These are phyloP conservation scores for Cynodonichthys magdalenae DNA, from an alignment of 2,797 vertebrate species.

Conservation along the genomic window DNA sequence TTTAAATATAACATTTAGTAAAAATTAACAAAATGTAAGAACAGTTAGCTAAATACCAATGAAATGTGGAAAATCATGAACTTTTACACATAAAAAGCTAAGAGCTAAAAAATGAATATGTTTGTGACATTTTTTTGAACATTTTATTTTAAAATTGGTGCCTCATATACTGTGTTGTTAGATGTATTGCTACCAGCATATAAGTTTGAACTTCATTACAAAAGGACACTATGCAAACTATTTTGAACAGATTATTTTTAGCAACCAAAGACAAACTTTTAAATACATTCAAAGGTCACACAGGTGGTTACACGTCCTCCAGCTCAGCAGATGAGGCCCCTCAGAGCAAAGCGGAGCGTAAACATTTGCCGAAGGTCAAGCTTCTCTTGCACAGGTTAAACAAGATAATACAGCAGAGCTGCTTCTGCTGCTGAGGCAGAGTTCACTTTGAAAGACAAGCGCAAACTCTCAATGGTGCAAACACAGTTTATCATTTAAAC, in stretches of 20 bases:
- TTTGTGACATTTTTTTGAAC: too few relatives aligned
- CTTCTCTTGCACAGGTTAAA: conserved; percentile 1
- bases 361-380: conserved; percentile 10
- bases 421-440: not conserved
- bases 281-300: conserved; percentile 17
- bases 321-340: conserved; percentile 2
- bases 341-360: not conserved
- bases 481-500: not conserved
- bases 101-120: too few relatives aligned
- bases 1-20: too few relatives aligned
- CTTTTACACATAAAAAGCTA: too few relatives aligned
- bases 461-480: not conserved
- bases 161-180: too few relatives aligned
- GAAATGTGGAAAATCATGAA: too few relatives aligned
- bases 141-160: too few relatives aligned
- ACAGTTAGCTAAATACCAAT: too few relatives aligned
- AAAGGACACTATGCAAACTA: not conserved
- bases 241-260: not conserved
- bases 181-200: too few relatives aligned
- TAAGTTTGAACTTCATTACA: not conserved
- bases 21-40: too few relatives aligned
- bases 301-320: not conserved
- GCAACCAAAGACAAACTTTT: conserved; percentile 7
- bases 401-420: not conserved
- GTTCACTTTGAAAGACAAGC: not conserved